These are phyloP conservation scores for Notiomystis cincta DNA, from an alignment of 2,113 vertebrate species.

Conservation along the genomic window DNA sequence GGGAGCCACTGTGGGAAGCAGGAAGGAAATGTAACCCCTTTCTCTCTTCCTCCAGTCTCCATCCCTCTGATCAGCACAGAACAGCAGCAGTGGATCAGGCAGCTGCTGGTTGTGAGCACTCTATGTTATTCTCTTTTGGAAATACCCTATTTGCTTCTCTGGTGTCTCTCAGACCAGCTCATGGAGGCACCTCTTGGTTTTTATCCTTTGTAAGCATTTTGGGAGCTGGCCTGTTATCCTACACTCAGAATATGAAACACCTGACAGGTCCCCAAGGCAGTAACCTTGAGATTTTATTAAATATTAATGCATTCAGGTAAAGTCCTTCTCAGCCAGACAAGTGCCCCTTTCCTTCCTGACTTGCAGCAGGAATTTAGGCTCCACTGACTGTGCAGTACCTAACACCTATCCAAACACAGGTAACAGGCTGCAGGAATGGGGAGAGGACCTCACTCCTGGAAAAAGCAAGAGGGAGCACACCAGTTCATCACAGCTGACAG, in stretches of 20 bases:
- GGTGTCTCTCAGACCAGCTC: neutral
- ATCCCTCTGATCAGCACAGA: neutral
- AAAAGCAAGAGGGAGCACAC: neutral
- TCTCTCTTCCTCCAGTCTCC: neutral
- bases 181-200: neutral
- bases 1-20: neutral
- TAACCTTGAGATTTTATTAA: neutral
- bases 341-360: neutral
- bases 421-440: neutral
- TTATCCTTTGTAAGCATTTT: no score
- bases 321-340: neutral
- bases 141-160: neutral
- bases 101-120: neutral
- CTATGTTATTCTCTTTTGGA: neutral
- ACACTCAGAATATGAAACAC: neutral
- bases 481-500: neutral
- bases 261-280: neutral
- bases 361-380: neutral
- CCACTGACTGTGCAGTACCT: neutral
- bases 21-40: neutral
- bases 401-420: accelerated
- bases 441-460: neutral
- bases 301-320: neutral
- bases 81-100: neutral
- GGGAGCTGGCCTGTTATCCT: neutral